Conservation (phyloP, 1,140 invertebrate species). For the Drosophila pandora region DNA sequence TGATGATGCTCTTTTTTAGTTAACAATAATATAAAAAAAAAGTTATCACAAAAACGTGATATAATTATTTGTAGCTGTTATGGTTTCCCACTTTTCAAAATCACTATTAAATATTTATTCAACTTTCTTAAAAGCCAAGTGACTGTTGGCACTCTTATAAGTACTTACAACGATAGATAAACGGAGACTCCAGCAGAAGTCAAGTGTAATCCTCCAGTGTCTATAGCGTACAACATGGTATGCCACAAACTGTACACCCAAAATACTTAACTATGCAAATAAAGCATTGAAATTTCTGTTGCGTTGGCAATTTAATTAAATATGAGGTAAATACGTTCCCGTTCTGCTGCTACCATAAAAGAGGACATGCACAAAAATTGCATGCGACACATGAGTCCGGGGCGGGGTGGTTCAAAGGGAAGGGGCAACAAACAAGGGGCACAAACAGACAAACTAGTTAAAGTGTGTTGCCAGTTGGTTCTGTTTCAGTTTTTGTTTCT, state of each 20-base stretch:
- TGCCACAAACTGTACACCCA: slow-evolving; percentile 27
- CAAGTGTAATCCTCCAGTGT: not conserved
- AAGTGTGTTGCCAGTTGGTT: slow-evolving; percentile 46
- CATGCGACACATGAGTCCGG: slow-evolving; percentile 40
- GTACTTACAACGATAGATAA: not conserved
- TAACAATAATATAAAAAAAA: not conserved
- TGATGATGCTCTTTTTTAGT: not conserved
- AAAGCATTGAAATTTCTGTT: slow-evolving; percentile 69
- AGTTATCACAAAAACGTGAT: not conserved
- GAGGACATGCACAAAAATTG: slow-evolving; percentile 73
- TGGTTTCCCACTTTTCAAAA: no score
- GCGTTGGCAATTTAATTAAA: slow-evolving; percentile 75
- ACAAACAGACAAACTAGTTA: slow-evolving; percentile 75
- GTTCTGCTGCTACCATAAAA: slow-evolving; percentile 47
- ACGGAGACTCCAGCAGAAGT: not conserved
- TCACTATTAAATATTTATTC: no score
- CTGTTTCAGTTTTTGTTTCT: slow-evolving; percentile 28
- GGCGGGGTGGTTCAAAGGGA: not conserved
- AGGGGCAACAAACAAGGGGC: slow-evolving; percentile 45
- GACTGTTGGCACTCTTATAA: no score
- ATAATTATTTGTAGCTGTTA: not conserved
- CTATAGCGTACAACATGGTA: slow-evolving; percentile 1
- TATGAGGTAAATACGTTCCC: slow-evolving; percentile 71
- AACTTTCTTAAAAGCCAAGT: not conserved
- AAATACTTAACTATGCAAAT: slow-evolving; percentile 67